Evolutionary conservation across 2,888 invertebrate species (phyloP), one percentile per base, ranked within the genome.

Genomic region (Automeris io): DNA sequence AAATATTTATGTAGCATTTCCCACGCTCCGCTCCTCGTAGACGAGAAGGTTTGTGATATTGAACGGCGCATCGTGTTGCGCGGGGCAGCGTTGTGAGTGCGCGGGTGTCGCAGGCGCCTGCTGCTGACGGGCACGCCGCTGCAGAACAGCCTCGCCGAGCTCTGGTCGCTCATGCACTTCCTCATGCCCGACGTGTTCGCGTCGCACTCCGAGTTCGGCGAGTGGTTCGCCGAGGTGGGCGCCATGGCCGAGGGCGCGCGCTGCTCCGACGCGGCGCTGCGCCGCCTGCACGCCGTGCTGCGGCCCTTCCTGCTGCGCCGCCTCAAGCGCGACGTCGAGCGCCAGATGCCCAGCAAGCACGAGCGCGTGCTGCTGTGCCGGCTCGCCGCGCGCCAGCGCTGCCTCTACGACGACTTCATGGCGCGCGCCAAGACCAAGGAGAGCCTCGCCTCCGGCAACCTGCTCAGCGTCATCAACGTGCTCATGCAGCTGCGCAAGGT

Each of bases 341-440:
- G 97, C 65, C 98, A 99, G 87, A 91, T 99, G 91, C 98, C 98
- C 66, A 72, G 79, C 71, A 99, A 99, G 82, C 96, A 95, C 79
- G 98, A 99, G 77, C 97, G 97, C 81, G 92, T 98, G 51, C 89
- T 98, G 16, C 91, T 96, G 91, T 98, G 98, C 68, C 90, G 96
- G 35, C 89, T 99, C 54, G 96, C 99, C 23, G 97, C 97, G 80
- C 90, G 99, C 23, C 99, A 99, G 80, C 91, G 99, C 47, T 98
- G 92, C 87, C 90, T 99, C 42, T 99, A 99, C 86, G 99, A 99
- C 83, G 99, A 99, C 80, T 99, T 99, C 85, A 99, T 99, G 98
- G 93, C 96, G 37, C 91, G 97, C 61, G 92, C 98, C 66, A 94
- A 95, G 72, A 99, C 99, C 34, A 93, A 91, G 70, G 98, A 98